Evolutionary conservation across 1,140 invertebrate species (phyloP), one percentile per base, ranked within the genome.

Genomic region (Bombyx mandarina): DNA sequence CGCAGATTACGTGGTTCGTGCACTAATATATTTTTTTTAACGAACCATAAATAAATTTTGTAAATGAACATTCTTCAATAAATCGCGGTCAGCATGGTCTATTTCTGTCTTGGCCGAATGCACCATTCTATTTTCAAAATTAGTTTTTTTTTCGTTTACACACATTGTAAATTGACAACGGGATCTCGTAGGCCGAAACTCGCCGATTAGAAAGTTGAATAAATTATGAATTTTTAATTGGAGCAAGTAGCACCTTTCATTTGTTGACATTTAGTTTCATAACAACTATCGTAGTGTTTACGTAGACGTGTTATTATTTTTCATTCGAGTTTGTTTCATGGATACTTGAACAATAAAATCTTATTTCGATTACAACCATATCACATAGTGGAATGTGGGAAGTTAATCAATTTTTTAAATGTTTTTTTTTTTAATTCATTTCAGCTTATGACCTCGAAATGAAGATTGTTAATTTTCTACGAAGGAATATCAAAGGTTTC

Each of bases 181-280:
- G 26, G 26, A 35, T 35, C 26, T 35, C 26, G 26, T 35, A 35
- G 26, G 26, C 26, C 26, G 26, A 35, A 35, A 35, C 26, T 35
- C 4, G 53, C 9, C 48, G 45, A 50, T 45, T 66, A 74, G 69
- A 69, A 74, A 73, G 68, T 68, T 56, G 63, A 67, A 72, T 77
- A 74, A 75, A 73, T 77, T 66, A 59, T 45, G 26, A 35, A 35
- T 35, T 35, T 35, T 35, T 35, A 62, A 48, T 51, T 51, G 56
- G 49, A 60, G 54, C 48, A 56, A 35, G 63, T 48, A 50, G 2
- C 62, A 57, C 58, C 59, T 69, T 64, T 65, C 60, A 54, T 70
- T 70, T 70, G 68, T 74, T 71, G 69, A 71, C 71, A 71, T 60
- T 45, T 22, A 46, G 50, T 69, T 74, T 69, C 61, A 65, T 67